Conservation (phyloP, 2,113 vertebrate genomes). For the Drymodes brunneopygia region DNA sequence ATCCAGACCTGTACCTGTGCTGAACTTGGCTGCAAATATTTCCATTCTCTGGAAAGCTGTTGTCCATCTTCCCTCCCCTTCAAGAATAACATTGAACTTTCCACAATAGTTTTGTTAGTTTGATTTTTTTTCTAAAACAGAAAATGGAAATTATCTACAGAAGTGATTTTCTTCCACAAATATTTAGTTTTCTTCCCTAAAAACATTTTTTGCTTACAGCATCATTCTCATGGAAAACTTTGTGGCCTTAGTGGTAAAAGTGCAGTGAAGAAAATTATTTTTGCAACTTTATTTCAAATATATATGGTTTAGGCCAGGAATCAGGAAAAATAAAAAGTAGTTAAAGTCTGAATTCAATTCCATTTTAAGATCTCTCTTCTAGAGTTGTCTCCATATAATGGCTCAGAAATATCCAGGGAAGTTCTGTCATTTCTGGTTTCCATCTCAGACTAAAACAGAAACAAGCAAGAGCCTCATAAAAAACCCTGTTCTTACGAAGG, state of each 20-base stretch:
- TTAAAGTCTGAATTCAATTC: background rate
- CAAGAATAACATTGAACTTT: background rate
- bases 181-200: background rate
- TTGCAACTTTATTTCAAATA: background rate
- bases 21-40: background rate
- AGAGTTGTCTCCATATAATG: background rate
- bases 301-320: background rate
- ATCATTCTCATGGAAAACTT: background rate
- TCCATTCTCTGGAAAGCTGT: background rate
- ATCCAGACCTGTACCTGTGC: background rate
- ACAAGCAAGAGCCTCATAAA: background rate
- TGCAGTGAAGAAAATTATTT: background rate
- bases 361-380: background rate
- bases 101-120: background rate
- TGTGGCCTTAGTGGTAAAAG: background rate
- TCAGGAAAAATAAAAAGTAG: background rate
- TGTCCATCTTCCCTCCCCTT: background rate
- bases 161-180: background rate
- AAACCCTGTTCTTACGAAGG: background rate
- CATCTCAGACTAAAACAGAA: background rate
- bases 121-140: background rate
- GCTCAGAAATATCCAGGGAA: slow-evolving; percentile 15
- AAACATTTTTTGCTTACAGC: background rate
- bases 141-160: background rate
- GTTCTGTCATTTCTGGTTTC: slow-evolving; percentile 30